Conservation (phyloP, 1,140 invertebrate species). For the Caenorhabditis remanei region DNA sequence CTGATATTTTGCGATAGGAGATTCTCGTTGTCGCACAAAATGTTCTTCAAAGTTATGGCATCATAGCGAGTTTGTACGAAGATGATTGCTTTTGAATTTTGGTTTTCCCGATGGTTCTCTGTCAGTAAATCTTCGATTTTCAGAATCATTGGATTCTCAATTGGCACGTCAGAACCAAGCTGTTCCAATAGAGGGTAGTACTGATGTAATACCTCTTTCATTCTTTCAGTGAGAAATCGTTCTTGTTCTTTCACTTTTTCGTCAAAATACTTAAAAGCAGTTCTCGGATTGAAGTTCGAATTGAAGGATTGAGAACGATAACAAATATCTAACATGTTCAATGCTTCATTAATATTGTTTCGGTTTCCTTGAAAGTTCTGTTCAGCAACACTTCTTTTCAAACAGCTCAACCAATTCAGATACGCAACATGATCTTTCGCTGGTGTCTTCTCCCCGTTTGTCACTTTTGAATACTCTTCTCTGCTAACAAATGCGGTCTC, state of each 20-base stretch:
- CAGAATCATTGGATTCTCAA: neutral
- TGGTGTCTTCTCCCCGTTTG: neutral
- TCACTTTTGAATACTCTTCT: neutral
- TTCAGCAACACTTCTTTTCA: neutral
- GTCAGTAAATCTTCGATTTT: neutral
- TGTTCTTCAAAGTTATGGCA: neutral
- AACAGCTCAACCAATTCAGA: neutral
- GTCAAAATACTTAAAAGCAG: neutral
- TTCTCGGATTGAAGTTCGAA: neutral
- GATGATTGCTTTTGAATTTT: conserved; percentile 28
- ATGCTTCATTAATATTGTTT: conserved; percentile 8
- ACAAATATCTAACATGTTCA: neutral
- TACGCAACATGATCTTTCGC: neutral
- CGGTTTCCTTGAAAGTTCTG: neutral
- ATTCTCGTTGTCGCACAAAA: neutral
- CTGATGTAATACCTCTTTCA: neutral
- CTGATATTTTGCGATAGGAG: neutral
- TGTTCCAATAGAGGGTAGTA: neutral
- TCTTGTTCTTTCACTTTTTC: neutral
- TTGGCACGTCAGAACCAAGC: neutral
- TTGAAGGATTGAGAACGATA: conserved; percentile 8
- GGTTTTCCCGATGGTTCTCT: neutral
- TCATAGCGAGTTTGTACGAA: conserved; percentile 34
- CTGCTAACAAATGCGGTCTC: neutral
- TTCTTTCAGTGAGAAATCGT: neutral